phyloP scores from a whole-genome alignment of 2,797 vertebrate species.

The Percopsis omiscomaycus region DNA sequence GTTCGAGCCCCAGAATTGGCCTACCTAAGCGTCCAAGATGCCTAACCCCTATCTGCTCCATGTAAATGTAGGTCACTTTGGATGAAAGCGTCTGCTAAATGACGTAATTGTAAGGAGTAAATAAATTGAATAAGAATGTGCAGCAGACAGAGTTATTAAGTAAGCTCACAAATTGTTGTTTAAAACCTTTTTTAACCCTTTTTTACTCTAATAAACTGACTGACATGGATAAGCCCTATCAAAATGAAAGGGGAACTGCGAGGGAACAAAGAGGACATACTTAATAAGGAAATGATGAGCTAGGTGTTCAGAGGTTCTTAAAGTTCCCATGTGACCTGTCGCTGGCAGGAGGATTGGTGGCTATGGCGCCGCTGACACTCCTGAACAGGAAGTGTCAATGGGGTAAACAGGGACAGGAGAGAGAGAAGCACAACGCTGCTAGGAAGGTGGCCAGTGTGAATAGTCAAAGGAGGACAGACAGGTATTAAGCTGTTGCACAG shows the following conservation, averaged over 20 bases:
- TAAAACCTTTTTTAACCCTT: not conserved
- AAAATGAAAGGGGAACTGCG: not conserved
- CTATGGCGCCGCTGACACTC: slow-evolving; percentile 29
- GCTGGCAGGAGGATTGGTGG: not conserved
- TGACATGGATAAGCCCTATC: not conserved
- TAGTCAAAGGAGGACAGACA: slow-evolving; percentile 43
- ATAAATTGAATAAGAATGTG: no score
- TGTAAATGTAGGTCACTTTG: no score
- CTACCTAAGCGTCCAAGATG: no score
- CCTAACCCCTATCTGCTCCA: no score
- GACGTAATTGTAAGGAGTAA: no score
- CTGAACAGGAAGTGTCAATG: slow-evolving; percentile 40
- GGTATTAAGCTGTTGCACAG: slow-evolving; percentile 36
- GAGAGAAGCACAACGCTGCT: slow-evolving; percentile 35
- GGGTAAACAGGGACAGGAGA: slow-evolving; percentile 24
- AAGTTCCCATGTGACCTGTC: slow-evolving; percentile 17
- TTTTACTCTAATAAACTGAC: not conserved
- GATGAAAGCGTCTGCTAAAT: no score
- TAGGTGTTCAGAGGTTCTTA: slow-evolving; percentile 1
- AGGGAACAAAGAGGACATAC: not conserved
- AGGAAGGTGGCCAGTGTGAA: slow-evolving; percentile 55
- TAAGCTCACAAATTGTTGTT: not conserved
- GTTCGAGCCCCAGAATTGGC: no score
- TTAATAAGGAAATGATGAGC: slow-evolving; percentile 15
- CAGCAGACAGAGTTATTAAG: not conserved